A percentile compares a stretch with the other conserved stretches of the same genome.
Evolutionary conservation across 1,140 invertebrate genomes (phyloP).

Genomic region (Platyscapa corneri): DNA sequence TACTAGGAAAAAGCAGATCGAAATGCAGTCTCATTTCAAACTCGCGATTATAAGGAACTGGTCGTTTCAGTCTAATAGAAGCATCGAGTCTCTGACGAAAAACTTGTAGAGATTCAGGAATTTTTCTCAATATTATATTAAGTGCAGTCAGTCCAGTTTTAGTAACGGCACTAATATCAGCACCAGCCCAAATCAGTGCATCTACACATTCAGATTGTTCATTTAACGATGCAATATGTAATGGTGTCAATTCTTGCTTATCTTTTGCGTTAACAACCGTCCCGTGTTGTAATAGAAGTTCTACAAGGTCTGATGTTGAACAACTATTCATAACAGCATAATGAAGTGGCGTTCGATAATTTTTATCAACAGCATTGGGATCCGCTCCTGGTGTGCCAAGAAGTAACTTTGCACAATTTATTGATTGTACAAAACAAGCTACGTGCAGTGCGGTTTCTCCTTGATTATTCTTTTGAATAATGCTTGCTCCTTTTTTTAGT

Average conservation of each 20-base stretch:
- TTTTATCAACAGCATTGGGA: constrained; percentile 76
- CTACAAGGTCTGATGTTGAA: constrained; percentile 75
- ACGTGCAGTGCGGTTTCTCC: constrained; percentile 78
- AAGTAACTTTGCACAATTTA: constrained; percentile 75
- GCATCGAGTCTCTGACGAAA: constrained; percentile 76
- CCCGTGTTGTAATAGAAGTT: constrained; percentile 75
- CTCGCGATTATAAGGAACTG: constrained; percentile 76
- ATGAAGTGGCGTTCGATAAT: constrained; percentile 77
- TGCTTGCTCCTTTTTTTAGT: constrained; percentile 77
- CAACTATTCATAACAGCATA: constrained; percentile 76
- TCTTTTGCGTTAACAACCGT: constrained; percentile 77
- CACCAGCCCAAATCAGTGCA: constrained; percentile 78
- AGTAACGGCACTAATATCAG: constrained; percentile 79
- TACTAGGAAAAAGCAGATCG: constrained; percentile 76
- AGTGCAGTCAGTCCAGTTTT: constrained; percentile 77
- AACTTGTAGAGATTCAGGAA: constrained; percentile 76
- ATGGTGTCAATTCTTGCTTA: constrained; percentile 80
- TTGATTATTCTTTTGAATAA: constrained; percentile 74
- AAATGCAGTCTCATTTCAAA: constrained; percentile 79
- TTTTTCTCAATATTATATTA: constrained; percentile 78
- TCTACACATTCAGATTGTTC: constrained; percentile 78
- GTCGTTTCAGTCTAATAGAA: constrained; percentile 75
- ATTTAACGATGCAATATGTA: constrained; percentile 81
- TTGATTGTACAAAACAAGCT: constrained; percentile 77
- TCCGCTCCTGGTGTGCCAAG: constrained; percentile 74